Evolutionary conservation across 1,140 invertebrate species (phyloP), one percentile per base, ranked within the genome.

Genomic region (Calliphora vicina): DNA sequence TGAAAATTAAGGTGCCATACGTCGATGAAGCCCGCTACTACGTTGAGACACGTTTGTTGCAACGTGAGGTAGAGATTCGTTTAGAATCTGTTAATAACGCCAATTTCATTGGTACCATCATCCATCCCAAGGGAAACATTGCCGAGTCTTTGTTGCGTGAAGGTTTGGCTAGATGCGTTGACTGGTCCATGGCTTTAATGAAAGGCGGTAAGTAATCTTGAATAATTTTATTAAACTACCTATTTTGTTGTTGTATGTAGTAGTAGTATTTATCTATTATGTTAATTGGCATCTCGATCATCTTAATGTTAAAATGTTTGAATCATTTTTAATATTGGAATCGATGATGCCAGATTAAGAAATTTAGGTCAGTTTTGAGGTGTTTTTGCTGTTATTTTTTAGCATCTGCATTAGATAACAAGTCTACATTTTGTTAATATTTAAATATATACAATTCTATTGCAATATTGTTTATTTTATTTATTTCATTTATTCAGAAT

Each of bases 111-210:
- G 98, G 98, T 25, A 97, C 96, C n/a, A 95, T 99, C 85, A 86
- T 98, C 45, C 98, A 99, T 92, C 98, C 98, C 1, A 94, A 93
- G 87, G 92, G 97, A 92, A 99, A 99, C 88, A 99, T 99, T 91
- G 98, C 99, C 0, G 98, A 99, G 89, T 93, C 95, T 71, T 91
- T 99, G 61, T 89, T 99, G 78, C 94, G 91, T 76, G 96, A 99
- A 92, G 98, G 99, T 26, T 97, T 98, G 87, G 99, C 97, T 0
- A 95, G 94, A 88, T 99, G 98, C 89, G 97, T 99, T n/a, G 98
- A 99, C 89, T 99, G 98, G 98, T 98, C 97, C 10, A 96, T 99
- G 91, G 95, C 94, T 29, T 94, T 96, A 50, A 96, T 98, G 87
- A 96, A 96, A 89, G 92, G 93, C 76, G 94, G 93, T 93, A 84